Conservation (phyloP, 2,113 vertebrate genomes). For the Shinisaurus crocodilurus region DNA sequence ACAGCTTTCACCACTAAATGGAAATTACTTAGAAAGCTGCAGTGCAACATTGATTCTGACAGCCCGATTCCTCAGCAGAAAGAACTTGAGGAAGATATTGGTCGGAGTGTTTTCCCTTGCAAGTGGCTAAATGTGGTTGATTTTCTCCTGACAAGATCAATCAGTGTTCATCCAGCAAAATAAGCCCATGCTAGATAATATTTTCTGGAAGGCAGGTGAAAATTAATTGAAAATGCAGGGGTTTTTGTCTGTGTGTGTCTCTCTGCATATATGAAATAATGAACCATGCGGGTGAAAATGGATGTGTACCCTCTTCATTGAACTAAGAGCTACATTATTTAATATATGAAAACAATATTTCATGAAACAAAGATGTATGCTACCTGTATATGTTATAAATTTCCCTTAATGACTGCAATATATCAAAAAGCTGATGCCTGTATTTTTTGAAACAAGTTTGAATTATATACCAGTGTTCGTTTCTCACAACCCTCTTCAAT, state of each 20-base stretch:
- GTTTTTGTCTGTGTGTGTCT: constrained; percentile 16
- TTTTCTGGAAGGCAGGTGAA: constrained; percentile 57
- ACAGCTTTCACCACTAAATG: constrained; percentile 75
- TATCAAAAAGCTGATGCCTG: constrained; percentile 37
- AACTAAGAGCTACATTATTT: constrained; percentile 28
- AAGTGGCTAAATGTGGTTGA: constrained; percentile 65
- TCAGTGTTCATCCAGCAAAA: constrained; percentile 59
- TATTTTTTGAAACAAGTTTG: constrained; percentile 30
- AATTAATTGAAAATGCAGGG: constrained; percentile 54
- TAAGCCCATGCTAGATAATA: constrained; percentile 44
- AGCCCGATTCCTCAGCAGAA: constrained; percentile 72
- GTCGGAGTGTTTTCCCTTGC: constrained; percentile 47
- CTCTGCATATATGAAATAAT: constrained; percentile 22
- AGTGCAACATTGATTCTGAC: constrained; percentile 81
- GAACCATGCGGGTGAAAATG: constrained; percentile 33
- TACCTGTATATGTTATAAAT: constrained; percentile 20
- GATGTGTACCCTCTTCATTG: constrained; percentile 3
- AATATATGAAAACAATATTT: constrained; percentile 41
- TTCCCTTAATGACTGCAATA: constrained; percentile 17
- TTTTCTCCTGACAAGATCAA: constrained; percentile 71
- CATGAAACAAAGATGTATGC: not conserved
- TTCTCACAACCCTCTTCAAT: not conserved
- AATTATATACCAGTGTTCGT: not conserved
- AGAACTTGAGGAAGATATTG: constrained; percentile 72
- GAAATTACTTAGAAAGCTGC: constrained; percentile 81